Evolutionary conservation across 1,140 invertebrate genomes (phyloP), one percentile per base, ranked within the genome.

Genomic region (Pectinophora gossypiella): DNA sequence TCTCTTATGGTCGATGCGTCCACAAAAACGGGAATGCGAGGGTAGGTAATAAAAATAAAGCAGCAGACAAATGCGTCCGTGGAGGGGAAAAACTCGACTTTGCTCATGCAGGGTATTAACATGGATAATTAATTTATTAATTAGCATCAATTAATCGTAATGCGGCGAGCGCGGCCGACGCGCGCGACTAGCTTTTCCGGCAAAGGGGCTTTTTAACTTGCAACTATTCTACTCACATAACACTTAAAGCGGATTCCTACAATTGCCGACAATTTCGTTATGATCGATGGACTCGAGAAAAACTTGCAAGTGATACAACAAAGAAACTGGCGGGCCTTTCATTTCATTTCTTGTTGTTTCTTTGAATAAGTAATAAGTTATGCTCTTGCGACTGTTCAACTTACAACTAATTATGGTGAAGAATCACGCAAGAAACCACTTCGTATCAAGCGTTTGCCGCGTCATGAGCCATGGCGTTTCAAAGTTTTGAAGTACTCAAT

Each of bases 41-140:
- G n/a, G n/a, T n/a, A n/a, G n/a, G n/a, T n/a, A n/a, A n/a, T n/a
- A n/a, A n/a, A n/a, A n/a, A n/a, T n/a, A n/a, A n/a, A n/a, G n/a
- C n/a, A n/a, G n/a, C n/a, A n/a, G n/a, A n/a, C 36, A 40, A 40
- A 40, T 7, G n/a, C 63, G 54, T 52, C 68, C 60, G 60, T 64
- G 68, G 60, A 59, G 43, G 51, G 55, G 63, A 64, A 82, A 82
- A 80, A 82, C 79, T 64, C 57, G 56, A 63, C 69, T 50, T 61
- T 69, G 55, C 54, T 77, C 58, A 65, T 66, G 74, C 77, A 68
- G 69, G 47, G 62, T 76, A 83, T 76, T 77, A 76, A 76, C 72
- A 81, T 81, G 72, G 65, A 67, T 76, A 80, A 85, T 83, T 85
- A 78, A 83, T 85, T 76, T 80, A 83, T 83, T 80, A 77, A 82